Base-by-base conservation (phyloP, 2,888 invertebrate species). In the Choreutis nemorana region DNA sequence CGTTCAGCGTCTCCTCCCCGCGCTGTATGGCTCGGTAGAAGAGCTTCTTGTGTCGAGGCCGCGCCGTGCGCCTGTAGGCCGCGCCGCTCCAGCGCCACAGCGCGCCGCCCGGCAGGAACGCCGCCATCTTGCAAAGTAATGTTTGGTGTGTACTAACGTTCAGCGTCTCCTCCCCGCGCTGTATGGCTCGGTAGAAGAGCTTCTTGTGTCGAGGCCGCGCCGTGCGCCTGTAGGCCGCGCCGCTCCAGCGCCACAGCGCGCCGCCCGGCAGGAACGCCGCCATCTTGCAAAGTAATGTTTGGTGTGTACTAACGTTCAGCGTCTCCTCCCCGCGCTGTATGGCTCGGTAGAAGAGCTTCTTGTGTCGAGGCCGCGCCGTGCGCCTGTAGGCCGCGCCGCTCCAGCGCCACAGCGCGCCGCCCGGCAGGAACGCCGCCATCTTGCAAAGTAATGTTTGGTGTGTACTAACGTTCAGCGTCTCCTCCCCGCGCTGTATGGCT, bases 51-150 rank as follows among this genome's bases (percentile, higher is more conserved):
- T 89, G 88, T 28, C 91, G 79, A 11, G 93, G 92, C 41, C 90
- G 88, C 26, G 87, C 86, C 3, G 90, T 89, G 44, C 91, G 82
- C 43, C 90, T 86, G 59, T 91, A 91, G 22, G 91, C 87, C 35
- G 87, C 83, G 0, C 94, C 95, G 28, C 83, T 83, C 95, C 96
- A 96, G 34, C 87, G 84, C 95, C 96, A 96, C 35, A 93, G 62
- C 51, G 92, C 90, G 26, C 64, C 72, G 29, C 90, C 83, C 0
- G 93, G 92, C 32, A 93, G 71, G 70, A 93, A 92, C 4, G 91
- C 91, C 3, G 91, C 91, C 83, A 91, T 91, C 71, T 90, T 90
- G 63, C 90, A n/a, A n/a, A n/a, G n/a, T n/a, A n/a, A n/a, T n/a
- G n/a, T n/a, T n/a, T n/a, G n/a, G n/a, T n/a, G n/a, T n/a, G n/a